Percentiles rank a stretch among this genome's conserved stretches.
Evolutionary conservation across 2,113 vertebrate genomes (phyloP).

Genomic region (Nycticorax nycticorax): DNA sequence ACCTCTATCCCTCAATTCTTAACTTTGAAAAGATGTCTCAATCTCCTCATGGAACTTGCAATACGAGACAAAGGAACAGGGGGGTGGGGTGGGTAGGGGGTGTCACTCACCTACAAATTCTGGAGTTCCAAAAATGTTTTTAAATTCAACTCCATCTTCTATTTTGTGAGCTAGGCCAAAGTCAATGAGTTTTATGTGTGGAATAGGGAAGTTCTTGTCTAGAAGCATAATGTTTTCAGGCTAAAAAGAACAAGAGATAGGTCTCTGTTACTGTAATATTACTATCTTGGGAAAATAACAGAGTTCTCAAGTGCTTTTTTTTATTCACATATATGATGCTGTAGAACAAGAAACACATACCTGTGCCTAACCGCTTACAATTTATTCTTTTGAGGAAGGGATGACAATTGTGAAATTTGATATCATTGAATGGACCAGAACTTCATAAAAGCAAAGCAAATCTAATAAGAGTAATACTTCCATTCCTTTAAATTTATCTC

Average conservation of each 20-base stretch:
- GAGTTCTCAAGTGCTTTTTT: background rate
- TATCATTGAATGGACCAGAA: background rate
- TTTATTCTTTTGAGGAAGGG: background rate
- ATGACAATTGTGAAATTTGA: background rate
- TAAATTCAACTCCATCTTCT: slow-evolving; percentile 93
- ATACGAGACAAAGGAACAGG: background rate
- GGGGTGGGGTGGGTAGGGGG: too few species aligned
- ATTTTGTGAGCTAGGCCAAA: slow-evolving; percentile 95
- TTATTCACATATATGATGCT: background rate
- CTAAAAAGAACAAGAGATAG: slow-evolving; percentile 70
- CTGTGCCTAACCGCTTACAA: background rate
- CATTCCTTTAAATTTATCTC: background rate
- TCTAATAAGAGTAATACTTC: background rate
- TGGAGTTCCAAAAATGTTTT: slow-evolving; percentile 97
- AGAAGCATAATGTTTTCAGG: slow-evolving; percentile 99
- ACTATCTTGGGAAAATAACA: background rate
- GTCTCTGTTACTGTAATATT: background rate
- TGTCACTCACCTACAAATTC: slow-evolving; percentile 92
- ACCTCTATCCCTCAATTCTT: background rate
- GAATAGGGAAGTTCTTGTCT: slow-evolving; percentile 85
- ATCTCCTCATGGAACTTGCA: background rate
- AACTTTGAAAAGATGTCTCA: background rate
- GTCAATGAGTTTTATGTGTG: slow-evolving; percentile 95
- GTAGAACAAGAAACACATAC: background rate
- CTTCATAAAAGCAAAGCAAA: background rate